Evolutionary conservation across 2,797 vertebrate species (phyloP).

Genomic region (Calcarius lapponicus): DNA sequence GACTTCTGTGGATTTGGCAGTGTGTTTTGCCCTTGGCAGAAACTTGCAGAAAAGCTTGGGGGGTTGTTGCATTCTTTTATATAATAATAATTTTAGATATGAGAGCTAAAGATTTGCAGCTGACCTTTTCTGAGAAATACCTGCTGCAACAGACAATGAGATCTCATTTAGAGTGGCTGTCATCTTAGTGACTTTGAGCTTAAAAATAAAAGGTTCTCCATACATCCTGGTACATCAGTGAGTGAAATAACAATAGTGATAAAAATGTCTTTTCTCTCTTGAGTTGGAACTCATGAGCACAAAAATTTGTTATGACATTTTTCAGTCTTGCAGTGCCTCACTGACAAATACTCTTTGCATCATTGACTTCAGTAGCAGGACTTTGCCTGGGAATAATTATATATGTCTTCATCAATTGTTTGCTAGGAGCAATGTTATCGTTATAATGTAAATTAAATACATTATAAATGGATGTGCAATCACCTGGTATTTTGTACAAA

Average conservation of each 20-base stretch:
- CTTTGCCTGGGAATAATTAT: background rate
- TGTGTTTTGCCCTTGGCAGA: background rate
- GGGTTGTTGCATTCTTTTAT: background rate
- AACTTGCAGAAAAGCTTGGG: background rate
- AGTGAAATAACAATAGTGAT: background rate
- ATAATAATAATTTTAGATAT: background rate
- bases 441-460: background rate
- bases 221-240: background rate
- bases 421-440: background rate
- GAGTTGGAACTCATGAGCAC: background rate
- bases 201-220: slow-evolving; percentile 13
- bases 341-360: background rate
- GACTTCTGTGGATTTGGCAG: background rate
- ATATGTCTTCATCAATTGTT: background rate
- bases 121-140: slow-evolving; percentile 19
- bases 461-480: background rate
- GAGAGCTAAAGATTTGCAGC: slow-evolving; percentile 8
- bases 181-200: background rate
- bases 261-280: background rate
- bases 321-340: background rate
- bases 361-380: background rate
- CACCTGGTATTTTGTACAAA: background rate
- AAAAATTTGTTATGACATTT: background rate
- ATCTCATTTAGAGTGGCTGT: background rate
- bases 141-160: background rate